Evolutionary conservation across 2,113 vertebrate species (phyloP).

Genomic region (Psammodynastes pulverulentus): DNA sequence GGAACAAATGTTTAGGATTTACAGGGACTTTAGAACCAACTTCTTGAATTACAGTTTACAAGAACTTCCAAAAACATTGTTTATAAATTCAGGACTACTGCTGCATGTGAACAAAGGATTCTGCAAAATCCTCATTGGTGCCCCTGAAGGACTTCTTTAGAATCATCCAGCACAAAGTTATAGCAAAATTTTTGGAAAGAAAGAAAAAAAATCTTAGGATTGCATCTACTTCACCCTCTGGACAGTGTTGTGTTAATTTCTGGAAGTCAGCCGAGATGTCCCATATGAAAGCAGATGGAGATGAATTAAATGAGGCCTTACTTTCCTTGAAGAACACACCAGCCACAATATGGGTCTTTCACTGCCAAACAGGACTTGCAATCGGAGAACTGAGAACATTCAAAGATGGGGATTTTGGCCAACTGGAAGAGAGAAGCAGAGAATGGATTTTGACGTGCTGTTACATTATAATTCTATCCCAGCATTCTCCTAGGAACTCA

Average conservation of each 20-base stretch:
- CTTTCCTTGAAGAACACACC: constrained; percentile 95
- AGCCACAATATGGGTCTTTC: constrained; percentile 94
- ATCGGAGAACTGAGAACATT: constrained; percentile 83
- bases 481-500: not conserved
- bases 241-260: not conserved
- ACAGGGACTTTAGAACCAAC: not conserved
- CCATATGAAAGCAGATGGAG: not conserved
- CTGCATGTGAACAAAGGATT: not conserved
- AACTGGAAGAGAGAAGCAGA: constrained; percentile 72
- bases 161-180: not conserved
- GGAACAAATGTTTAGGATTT: not conserved
- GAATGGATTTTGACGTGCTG: not conserved
- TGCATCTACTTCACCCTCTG: not conserved
- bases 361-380: constrained; percentile 86
- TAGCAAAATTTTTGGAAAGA: not conserved
- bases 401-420: constrained; percentile 86
- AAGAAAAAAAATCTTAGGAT: not conserved
- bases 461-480: not conserved
- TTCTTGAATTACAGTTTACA: not conserved
- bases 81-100: not conserved
- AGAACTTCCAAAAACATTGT: too few relatives aligned
- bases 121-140: not conserved
- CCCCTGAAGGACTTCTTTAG: not conserved
- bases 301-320: constrained; percentile 61
- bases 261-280: not conserved